Evolutionary conservation across 2,888 invertebrate genomes (phyloP).

Genomic region (Emmelina monodactyla): DNA sequence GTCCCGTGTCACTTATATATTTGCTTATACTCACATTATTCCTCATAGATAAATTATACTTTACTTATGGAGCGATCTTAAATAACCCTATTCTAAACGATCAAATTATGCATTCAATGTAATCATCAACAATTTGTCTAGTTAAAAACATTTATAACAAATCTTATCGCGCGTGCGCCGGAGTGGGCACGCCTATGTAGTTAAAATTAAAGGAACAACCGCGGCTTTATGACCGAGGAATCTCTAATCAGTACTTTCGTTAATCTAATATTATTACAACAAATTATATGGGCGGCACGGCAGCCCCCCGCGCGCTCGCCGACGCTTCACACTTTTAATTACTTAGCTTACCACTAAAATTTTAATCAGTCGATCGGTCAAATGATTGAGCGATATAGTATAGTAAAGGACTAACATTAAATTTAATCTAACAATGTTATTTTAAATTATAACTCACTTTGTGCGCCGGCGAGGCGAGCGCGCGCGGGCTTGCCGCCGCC

Average conservation of each 20-base stretch:
- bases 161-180: constrained; percentile 32
- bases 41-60: constrained; percentile 61
- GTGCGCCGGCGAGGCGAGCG: constrained; percentile 36
- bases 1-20: constrained; percentile 50
- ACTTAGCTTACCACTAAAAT: constrained; percentile 66
- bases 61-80: constrained; percentile 65
- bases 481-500: constrained; percentile 22
- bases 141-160: constrained; percentile 55
- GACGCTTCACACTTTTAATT: constrained; percentile 30
- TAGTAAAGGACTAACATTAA: constrained; percentile 66
- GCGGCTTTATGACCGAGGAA: constrained; percentile 21
- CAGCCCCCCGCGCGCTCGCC: constrained; percentile 19
- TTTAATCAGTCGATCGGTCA: constrained; percentile 68
- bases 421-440: constrained; percentile 66
- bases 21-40: constrained; percentile 52
- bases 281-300: constrained; percentile 23
- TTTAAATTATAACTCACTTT: constrained; percentile 64
- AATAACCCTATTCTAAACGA: constrained; percentile 64
- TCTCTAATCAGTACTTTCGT: constrained; percentile 40
- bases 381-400: constrained; percentile 66
- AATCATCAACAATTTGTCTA: constrained; percentile 55
- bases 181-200: constrained; percentile 26
- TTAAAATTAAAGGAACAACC: constrained; percentile 43
- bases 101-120: constrained; percentile 62
- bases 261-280: constrained; percentile 49